Evolutionary conservation across 2,113 vertebrate species (phyloP).

Genomic region (Nyctibius bracteatus): DNA sequence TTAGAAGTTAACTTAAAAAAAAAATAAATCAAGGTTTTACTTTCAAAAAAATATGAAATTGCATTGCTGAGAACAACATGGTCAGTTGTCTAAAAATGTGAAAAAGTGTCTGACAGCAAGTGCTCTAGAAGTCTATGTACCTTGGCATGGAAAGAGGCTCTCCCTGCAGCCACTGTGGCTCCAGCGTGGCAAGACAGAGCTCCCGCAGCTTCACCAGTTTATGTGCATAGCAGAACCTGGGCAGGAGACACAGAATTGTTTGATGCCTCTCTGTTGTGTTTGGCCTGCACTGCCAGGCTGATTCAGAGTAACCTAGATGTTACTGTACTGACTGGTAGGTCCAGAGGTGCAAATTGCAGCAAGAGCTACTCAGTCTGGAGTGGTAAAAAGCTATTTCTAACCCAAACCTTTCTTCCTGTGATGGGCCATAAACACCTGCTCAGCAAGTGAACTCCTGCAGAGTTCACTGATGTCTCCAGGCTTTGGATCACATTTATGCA

Average conservation of each 20-base stretch:
- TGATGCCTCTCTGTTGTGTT: not conserved
- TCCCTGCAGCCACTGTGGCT: not conserved
- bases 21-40: not conserved
- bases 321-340: not conserved
- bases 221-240: not conserved
- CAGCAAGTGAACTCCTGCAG: not conserved
- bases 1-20: not conserved
- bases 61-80: not conserved
- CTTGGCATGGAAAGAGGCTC: not conserved
- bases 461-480: slow-evolving; percentile 24
- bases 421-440: not conserved
- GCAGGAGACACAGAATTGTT: not conserved
- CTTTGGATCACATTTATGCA: not conserved
- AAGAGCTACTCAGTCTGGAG: not conserved
- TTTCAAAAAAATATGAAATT: not conserved
- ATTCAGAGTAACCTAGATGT: not conserved
- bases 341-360: not conserved
- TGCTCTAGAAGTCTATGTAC: not conserved
- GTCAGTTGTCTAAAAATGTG: not conserved
- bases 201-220: not conserved
- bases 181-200: not conserved
- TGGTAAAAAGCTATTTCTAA: not conserved
- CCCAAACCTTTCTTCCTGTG: not conserved
- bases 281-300: not conserved
- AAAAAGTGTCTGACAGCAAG: not conserved